Conservation (phyloP, 2,797 vertebrate species). For the Chrysocyon brachyurus region DNA sequence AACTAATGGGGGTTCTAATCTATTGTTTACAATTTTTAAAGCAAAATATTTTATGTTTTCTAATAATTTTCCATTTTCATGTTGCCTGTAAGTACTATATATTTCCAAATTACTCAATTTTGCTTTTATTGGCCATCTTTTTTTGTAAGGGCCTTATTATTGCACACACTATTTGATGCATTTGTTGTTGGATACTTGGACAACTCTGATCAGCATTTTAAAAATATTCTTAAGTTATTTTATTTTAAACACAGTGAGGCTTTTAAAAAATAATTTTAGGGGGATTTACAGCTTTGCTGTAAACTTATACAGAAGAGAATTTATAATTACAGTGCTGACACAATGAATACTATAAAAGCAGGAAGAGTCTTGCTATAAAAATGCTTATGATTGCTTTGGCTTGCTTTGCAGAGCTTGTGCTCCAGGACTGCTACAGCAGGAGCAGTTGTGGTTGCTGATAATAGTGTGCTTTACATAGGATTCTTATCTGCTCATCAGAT, state of each 20-base stretch:
- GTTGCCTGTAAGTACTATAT: not conserved
- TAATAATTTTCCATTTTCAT: not conserved
- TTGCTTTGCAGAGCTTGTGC: constrained; percentile 79
- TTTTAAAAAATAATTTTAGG: constrained; percentile 58
- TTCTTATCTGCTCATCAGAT: constrained; percentile 84
- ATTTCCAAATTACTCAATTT: constrained; percentile 40
- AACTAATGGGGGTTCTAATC: not conserved
- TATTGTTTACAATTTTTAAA: constrained; percentile 15
- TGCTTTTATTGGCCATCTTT: not conserved
- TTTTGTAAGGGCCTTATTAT: not conserved
- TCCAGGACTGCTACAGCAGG: constrained; percentile 62
- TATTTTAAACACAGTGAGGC: constrained; percentile 51
- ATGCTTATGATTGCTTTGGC: constrained; percentile 81
- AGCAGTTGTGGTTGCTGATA: constrained; percentile 80
- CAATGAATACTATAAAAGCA: constrained; percentile 81
- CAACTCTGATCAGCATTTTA: constrained; percentile 7
- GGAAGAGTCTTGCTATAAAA: constrained; percentile 83
- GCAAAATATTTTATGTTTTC: not conserved
- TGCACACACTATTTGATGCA: not conserved
- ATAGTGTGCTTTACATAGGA: constrained; percentile 78
- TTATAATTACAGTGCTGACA: constrained; percentile 87
- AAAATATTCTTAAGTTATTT: constrained; percentile 70
- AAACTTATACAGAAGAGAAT: constrained; percentile 82
- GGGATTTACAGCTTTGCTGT: constrained; percentile 75
- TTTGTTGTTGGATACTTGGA: not conserved